Percentiles rank a stretch among this genome's conserved stretches.
phyloP scores from a whole-genome alignment of 1,140 invertebrate genomes.

The Pomacea maculata region DNA sequence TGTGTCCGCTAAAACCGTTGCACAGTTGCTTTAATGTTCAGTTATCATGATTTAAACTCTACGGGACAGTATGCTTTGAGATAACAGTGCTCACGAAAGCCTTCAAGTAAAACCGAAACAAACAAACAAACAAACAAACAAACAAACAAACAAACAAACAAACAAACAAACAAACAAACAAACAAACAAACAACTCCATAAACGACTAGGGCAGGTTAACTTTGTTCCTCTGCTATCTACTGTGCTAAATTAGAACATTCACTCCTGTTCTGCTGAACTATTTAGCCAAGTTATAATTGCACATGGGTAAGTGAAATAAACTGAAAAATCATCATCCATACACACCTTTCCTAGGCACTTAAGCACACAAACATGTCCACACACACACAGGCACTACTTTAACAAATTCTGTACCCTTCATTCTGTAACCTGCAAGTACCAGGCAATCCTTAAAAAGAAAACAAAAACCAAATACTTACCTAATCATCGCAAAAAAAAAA shows the following conservation, averaged over 20 bases:
- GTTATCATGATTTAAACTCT: too few relatives aligned
- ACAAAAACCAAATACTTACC: too few relatives aligned
- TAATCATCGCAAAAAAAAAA: too few relatives aligned
- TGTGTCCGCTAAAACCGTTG: too few relatives aligned
- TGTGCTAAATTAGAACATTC: not conserved
- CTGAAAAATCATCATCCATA: not conserved
- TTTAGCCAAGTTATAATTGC: not conserved
- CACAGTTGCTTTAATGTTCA: too few relatives aligned
- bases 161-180: not conserved
- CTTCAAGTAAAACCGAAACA: not conserved
- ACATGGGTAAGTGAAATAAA: not conserved
- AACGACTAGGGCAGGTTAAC: not conserved
- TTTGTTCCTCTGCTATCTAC: not conserved
- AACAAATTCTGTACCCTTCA: too few relatives aligned
- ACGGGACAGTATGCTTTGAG: too few relatives aligned
- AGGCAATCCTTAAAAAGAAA: too few relatives aligned
- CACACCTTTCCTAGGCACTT: not conserved
- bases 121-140: not conserved
- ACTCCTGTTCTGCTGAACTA: not conserved
- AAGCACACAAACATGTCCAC: constrained; percentile 3
- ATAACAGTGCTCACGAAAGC: not conserved
- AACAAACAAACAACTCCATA: not conserved
- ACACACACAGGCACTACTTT: not conserved
- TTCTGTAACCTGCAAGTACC: too few relatives aligned
- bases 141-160: not conserved